These are phyloP conservation scores for Oceanodroma leucorhoa DNA, from an alignment of 2,797 vertebrate species.

Conservation along the genomic window DNA sequence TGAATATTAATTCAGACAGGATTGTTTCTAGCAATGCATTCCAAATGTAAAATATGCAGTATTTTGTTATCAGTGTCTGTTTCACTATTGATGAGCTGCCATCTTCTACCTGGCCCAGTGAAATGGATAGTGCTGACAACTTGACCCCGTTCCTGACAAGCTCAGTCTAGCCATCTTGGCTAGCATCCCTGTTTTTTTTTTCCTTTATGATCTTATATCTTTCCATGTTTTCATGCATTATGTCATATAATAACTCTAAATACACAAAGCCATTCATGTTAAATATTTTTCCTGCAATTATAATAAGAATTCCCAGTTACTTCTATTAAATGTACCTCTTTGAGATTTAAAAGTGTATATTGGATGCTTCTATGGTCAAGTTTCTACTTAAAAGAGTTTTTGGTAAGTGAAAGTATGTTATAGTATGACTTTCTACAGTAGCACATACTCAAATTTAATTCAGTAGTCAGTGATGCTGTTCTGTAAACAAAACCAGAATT, in stretches of 20 bases:
- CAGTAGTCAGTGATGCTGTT: not conserved
- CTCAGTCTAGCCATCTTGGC: not conserved
- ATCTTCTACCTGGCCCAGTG: not conserved
- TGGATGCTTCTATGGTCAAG: not conserved
- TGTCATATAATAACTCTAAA: not conserved
- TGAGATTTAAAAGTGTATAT: not conserved
- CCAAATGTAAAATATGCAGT: not conserved
- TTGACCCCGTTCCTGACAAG: not conserved
- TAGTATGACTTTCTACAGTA: not conserved
- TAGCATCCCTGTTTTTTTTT: rapidly evolving
- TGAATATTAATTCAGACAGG: not conserved
- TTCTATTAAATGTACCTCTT: not conserved
- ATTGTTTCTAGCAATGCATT: not conserved
- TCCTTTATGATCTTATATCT: not conserved
- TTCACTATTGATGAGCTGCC: not conserved
- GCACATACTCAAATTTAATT: not conserved
- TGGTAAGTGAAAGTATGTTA: not conserved
- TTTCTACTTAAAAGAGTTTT: not conserved
- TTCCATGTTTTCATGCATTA: not conserved
- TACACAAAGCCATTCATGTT: not conserved
- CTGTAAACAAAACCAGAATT: not conserved
- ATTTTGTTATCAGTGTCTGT: not conserved
- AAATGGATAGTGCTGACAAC: not conserved
- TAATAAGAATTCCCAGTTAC: not conserved
- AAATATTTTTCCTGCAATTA: not conserved